phyloP scores from a whole-genome alignment of 2,113 vertebrate species.

The Collichthys lucidus region DNA sequence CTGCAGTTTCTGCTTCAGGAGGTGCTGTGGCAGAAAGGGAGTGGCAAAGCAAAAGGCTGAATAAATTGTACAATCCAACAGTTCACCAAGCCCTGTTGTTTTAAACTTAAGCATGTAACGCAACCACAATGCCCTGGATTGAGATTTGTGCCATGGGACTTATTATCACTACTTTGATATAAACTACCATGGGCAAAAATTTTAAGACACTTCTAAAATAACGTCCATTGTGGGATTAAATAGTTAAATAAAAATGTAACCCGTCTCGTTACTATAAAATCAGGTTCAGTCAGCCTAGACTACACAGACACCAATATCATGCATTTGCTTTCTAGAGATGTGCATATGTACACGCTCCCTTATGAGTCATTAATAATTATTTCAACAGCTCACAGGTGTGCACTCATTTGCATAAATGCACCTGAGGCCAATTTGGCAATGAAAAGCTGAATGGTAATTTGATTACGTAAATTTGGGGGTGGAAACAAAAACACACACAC shows the following conservation, averaged over 20 bases:
- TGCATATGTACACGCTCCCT: too few species aligned
- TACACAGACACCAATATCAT: too few species aligned
- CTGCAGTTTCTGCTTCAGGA: constrained; percentile 79
- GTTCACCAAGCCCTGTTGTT: background rate
- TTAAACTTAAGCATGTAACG: background rate
- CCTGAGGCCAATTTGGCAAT: constrained; percentile 30
- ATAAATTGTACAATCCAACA: too few species aligned
- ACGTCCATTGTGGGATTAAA: too few species aligned
- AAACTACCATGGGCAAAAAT: background rate
- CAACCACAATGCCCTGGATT: background rate
- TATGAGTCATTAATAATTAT: background rate
- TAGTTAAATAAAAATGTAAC: too few species aligned
- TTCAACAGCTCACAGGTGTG: constrained; percentile 16
- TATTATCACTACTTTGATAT: background rate
- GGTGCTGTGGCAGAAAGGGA: constrained; percentile 61
- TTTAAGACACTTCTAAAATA: too few species aligned
- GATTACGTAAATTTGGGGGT: background rate
- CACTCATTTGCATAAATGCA: constrained; percentile 15
- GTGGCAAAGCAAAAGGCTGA: constrained; percentile 65
- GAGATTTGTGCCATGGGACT: background rate
- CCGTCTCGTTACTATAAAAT: too few species aligned
- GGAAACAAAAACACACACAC: background rate
- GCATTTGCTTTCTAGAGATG: too few species aligned
- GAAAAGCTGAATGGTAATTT: constrained; percentile 35
- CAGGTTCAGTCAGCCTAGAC: too few species aligned